Base-by-base conservation (phyloP, 2,888 invertebrate species). In the Aelia acuminata region DNA sequence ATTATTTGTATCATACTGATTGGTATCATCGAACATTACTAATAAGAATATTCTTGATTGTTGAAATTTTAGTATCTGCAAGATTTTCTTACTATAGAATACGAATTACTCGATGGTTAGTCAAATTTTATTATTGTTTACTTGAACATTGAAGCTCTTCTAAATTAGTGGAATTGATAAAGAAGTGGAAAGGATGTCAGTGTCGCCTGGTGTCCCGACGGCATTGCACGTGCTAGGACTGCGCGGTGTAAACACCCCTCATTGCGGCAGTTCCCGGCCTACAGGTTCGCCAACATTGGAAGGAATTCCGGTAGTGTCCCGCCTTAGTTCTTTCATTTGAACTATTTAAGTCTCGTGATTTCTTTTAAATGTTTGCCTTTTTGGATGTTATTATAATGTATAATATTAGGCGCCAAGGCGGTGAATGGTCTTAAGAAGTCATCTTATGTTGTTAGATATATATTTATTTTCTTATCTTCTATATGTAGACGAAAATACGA, bases 161-260 rank as follows among this genome's bases (percentile, higher is more conserved):
- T 22, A 18, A 35, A 20, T 35, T 35, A 70, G 2, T 0, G 31
- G 31, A 70, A 70, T 35, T 70, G 35, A 70, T 70, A 20, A 70
- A 18, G 35, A 5, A 8, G 7, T 15, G 18, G 3, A 7, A 70
- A 70, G 63, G 63, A 70, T 70, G 31, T 2, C 0, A 70, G 35
- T 70, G 63, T 20, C 18, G 31, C 63, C 31, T n/a, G 80, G 80
- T 39, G 80, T 43, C n/a, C 80, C 43, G 80, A 47, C 80, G 11
- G 43, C 43, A 47, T 80, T 80, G 43, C 80, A 80, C 80, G 80
- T 80, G 80, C 80, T 47, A 70, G 80, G 80, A 39, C 80, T 39
- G 80, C 80, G 43, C 43, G 80, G 39, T 43, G 43, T 80, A 80
- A 80, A 80, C 80, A 80, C 43, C 80, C 80, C 43, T 80, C 80